Evolutionary conservation across 2,113 vertebrate species (phyloP), one percentile per base, ranked within the genome.

Genomic region (Plectropomus leopardus): DNA sequence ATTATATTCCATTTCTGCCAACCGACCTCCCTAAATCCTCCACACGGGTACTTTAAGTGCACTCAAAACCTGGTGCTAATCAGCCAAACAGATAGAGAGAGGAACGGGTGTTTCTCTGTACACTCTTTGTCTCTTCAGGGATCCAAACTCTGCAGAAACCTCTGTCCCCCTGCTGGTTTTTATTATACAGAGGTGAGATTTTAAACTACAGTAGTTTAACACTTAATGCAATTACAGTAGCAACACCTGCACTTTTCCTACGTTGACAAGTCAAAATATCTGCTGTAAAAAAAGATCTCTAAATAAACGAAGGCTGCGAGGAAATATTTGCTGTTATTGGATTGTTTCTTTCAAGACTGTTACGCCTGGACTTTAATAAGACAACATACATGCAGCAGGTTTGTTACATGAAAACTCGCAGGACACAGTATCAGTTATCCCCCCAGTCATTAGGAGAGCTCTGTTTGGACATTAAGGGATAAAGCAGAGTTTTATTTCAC

Each of bases 401-500:
- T 40, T 40, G 8, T 40, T 10, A 28, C 26, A 26, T 34, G 28
- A 60, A 36, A 60, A 60, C 34, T 3, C 6, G 28, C 16, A 19
- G 55, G 19, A 28, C 32, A 40, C 36, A 14, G 32, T 47, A n/a
- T 34, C 40, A 47, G 7, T 48, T 36, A 1, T 6, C 57, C 17
- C 34, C 17, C 26, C 13, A 32, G 48, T 58, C 30, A 42, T 64
- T 30, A 51, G 42, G 4, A 64, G 44, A 17, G 0, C 71, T 68
- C 55, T 24, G 63, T 65, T 58, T 40, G 30, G 23, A 71, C 47
- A 69, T 69, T 40, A 14, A 17, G 40, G 58, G 67, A 57, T 50
- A 55, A 70, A 63, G 58, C 17, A 30, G 55, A 36, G 50, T 45
- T 65, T 77, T n/a, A 65, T 60, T 84, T 71, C 54, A 65, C 71